Evolutionary conservation across 2,888 invertebrate species (phyloP).

Genomic region (Drosophila infuscata): DNA sequence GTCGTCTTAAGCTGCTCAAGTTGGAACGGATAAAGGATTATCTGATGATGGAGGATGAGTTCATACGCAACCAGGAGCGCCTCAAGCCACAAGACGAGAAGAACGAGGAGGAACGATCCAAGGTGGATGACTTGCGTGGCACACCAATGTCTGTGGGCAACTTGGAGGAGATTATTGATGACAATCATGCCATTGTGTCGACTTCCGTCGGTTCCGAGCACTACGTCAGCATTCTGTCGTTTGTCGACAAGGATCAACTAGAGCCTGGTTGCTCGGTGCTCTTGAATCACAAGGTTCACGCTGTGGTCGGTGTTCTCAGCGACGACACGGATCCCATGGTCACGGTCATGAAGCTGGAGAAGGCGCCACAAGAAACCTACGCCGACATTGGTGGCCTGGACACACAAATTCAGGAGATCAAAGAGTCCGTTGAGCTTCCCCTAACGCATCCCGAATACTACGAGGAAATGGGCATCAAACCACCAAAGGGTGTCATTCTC

Average conservation of each 20-base stretch:
- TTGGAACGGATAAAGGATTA: constrained; percentile 99
- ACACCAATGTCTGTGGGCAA: constrained; percentile 99
- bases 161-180: constrained; percentile 99
- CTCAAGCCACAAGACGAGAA: constrained; percentile 99
- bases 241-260: constrained; percentile 99
- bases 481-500: constrained; percentile 99
- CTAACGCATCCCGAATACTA: constrained; percentile 99
- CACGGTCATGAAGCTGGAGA: constrained; percentile 99
- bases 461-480: constrained; percentile 99
- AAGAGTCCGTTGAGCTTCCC: constrained; percentile 99
- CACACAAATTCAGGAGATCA: constrained; percentile 98
- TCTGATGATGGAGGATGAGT: constrained; percentile 99
- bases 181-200: constrained; percentile 99
- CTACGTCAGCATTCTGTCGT: constrained; percentile 99
- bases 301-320: constrained; percentile 99
- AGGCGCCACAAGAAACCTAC: constrained; percentile 99
- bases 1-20: constrained; percentile 97
- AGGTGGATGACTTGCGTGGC: constrained; percentile 99
- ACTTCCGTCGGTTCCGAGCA: constrained; percentile 99
- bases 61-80: constrained; percentile 98
- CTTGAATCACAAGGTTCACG: constrained; percentile 99
- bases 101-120: constrained; percentile 98
- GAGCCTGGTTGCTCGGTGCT: constrained; percentile 99
- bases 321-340: constrained; percentile 99
- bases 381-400: constrained; percentile 99